Evolutionary conservation across 2,797 vertebrate species (phyloP).

Genomic region (Tokudaia muenninki): DNA sequence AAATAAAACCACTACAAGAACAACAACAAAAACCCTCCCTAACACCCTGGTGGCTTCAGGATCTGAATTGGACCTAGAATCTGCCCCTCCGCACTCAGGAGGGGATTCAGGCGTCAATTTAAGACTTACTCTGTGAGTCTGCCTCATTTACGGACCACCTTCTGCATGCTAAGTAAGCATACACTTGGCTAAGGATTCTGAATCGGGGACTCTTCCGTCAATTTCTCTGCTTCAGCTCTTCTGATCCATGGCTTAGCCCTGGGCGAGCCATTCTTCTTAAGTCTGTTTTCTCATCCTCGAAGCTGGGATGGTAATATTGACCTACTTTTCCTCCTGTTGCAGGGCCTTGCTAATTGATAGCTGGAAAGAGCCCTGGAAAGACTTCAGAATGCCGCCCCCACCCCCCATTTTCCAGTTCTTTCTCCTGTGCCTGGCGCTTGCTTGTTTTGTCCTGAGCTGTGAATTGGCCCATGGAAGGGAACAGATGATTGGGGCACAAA

Average conservation of each 20-base stretch:
- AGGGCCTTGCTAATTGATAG: constrained; percentile 63
- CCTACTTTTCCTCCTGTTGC: constrained; percentile 70
- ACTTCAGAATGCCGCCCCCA: not conserved
- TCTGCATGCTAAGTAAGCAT: constrained; percentile 62
- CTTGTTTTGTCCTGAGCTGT: not conserved
- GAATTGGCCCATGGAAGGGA: not conserved
- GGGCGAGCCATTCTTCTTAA: constrained; percentile 70
- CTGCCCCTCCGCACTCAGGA: not conserved
- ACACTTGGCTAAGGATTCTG: constrained; percentile 10
- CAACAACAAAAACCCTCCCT: not conserved
- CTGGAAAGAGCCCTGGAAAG: constrained; percentile 57
- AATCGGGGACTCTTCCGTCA: constrained; percentile 47
- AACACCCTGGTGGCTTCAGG: not conserved
- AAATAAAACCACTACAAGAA: not conserved
- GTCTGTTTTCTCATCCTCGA: constrained; percentile 64
- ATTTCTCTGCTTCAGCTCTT: constrained; percentile 36
- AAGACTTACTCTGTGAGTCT: not conserved
- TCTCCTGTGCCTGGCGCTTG: not conserved
- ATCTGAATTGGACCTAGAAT: not conserved
- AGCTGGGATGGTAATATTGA: constrained; percentile 74
- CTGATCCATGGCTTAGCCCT: constrained; percentile 63
- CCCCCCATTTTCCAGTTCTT: not conserved
- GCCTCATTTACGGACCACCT: constrained; percentile 42
- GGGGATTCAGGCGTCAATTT: not conserved
- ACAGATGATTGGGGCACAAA: not conserved